Evolutionary conservation across 2,888 invertebrate genomes (phyloP).

Genomic region (Antheraea yamamai): DNA sequence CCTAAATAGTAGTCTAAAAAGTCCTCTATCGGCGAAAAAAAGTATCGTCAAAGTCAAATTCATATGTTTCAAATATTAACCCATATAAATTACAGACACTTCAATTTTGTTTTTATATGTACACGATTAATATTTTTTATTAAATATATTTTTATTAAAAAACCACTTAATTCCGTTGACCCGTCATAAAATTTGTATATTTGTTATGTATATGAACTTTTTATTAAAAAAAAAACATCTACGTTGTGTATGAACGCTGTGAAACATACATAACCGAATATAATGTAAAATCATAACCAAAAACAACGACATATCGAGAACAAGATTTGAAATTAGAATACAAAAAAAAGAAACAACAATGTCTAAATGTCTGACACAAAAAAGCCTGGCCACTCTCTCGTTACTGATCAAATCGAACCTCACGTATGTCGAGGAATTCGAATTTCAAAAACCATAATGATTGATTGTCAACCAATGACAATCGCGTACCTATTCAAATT

Average conservation of each 20-base stretch:
- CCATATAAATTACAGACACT: too few species aligned
- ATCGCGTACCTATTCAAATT: constrained; percentile 75
- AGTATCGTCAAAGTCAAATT: too few species aligned
- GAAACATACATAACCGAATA: neutral
- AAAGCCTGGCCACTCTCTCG: constrained; percentile 50
- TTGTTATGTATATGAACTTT: neutral
- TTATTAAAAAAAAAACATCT: neutral
- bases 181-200: too few species aligned
- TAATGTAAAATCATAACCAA: constrained; percentile 32
- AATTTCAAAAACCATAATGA: constrained; percentile 78
- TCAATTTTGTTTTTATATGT: too few species aligned
- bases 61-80: too few species aligned
- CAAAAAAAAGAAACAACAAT: constrained; percentile 39
- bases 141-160: too few species aligned
- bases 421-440: constrained; percentile 69
- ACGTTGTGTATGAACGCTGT: neutral
- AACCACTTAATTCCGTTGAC: too few species aligned
- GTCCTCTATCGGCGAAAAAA: too few species aligned
- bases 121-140: too few species aligned
- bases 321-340: constrained; percentile 40
- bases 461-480: constrained; percentile 80
- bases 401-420: constrained; percentile 67
- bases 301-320: constrained; percentile 33
- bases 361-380: constrained; percentile 46
- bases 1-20: too few species aligned